phyloP scores from a whole-genome alignment of 1,140 invertebrate genomes.

The Bacillus rossius region DNA sequence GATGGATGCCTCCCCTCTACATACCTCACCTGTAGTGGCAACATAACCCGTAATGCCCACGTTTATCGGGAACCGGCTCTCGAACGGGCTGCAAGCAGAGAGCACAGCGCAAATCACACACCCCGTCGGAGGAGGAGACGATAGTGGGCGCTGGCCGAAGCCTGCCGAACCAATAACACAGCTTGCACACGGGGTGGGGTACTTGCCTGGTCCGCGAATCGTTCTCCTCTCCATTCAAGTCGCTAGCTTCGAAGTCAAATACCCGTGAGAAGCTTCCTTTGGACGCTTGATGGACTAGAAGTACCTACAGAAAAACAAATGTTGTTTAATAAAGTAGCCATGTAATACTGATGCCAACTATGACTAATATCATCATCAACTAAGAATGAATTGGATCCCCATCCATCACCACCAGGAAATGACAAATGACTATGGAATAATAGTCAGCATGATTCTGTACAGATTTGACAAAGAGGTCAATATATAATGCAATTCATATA shows the following conservation, averaged over 20 bases:
- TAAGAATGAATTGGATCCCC: too few relatives aligned
- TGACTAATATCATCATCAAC: too few relatives aligned
- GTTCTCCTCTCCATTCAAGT: constrained; percentile 65
- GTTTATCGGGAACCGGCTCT: constrained; percentile 93
- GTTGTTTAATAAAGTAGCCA: constrained; percentile 2
- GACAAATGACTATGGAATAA: too few relatives aligned
- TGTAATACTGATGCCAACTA: too few relatives aligned
- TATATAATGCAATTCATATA: too few relatives aligned
- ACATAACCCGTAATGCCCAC: constrained; percentile 94
- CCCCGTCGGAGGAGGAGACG: too few relatives aligned
- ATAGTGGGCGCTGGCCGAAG: too few relatives aligned
- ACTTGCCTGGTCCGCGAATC: constrained; percentile 66
- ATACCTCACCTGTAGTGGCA: constrained; percentile 91
- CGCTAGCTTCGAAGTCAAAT: constrained; percentile 85
- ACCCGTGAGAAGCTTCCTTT: constrained; percentile 80
- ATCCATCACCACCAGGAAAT: too few relatives aligned
- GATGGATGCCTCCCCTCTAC: constrained; percentile 23
- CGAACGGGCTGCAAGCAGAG: constrained; percentile 65
- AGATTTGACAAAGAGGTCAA: too few relatives aligned
- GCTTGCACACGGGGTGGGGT: background rate
- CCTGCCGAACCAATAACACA: too few relatives aligned
- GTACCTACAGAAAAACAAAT: constrained; percentile 51
- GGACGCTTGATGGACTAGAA: constrained; percentile 81
- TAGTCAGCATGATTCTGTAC: too few relatives aligned
- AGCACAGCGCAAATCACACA: background rate